Percentiles rank a stretch among this genome's conserved stretches.
phyloP scores from a whole-genome alignment of 1,140 invertebrate species.

The Drosophila bocqueti region DNA sequence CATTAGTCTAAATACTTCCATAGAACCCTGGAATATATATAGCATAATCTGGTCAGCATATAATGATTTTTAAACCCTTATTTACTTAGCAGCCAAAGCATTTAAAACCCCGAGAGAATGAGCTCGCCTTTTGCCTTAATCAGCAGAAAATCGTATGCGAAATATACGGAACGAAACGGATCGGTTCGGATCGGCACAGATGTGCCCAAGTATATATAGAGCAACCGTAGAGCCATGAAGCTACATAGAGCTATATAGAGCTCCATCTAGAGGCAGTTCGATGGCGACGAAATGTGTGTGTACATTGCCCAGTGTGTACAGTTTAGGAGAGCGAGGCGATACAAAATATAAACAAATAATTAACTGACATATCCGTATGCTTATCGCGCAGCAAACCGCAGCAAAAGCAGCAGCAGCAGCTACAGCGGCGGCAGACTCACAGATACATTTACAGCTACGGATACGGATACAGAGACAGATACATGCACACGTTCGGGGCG shows the following conservation, averaged over 20 bases:
- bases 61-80: not conserved
- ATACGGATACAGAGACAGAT: constrained; percentile 26
- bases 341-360: constrained; percentile 83
- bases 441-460: constrained; percentile 1
- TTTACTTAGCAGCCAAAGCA: not conserved
- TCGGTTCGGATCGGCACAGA: constrained; percentile 15
- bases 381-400: constrained; percentile 81
- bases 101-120: not conserved
- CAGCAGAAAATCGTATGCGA: constrained; percentile 52
- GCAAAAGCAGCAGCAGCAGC: constrained; percentile 45
- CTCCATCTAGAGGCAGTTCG: constrained; percentile 35
- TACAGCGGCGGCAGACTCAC: constrained; percentile 3
- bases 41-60: constrained; percentile 1
- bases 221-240: constrained; percentile 10
- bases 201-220: constrained; percentile 29
- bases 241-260: constrained; percentile 19
- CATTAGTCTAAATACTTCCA: not conserved
- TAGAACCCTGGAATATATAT: not conserved
- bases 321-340: constrained; percentile 37
- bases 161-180: constrained; percentile 23
- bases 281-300: constrained; percentile 32
- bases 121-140: constrained; percentile 48
- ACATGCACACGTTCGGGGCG: constrained; percentile 31
- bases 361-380: constrained; percentile 83
- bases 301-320: constrained; percentile 29